These are phyloP conservation scores for Microcebus griseorufus DNA, from an alignment of 2,113 vertebrate species.

Conservation along the genomic window DNA sequence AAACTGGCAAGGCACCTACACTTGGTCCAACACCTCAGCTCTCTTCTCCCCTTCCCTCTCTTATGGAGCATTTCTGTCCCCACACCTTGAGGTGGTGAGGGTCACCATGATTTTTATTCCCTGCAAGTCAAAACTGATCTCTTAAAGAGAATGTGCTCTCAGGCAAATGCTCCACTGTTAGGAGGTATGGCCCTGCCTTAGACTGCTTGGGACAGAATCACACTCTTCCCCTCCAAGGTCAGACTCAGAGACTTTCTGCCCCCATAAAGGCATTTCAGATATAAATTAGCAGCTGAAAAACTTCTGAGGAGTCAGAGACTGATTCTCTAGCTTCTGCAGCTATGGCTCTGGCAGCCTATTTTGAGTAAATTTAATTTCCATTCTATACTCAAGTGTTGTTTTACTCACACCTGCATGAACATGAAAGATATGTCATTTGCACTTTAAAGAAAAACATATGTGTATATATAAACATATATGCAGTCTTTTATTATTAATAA, in stretches of 20 bases:
- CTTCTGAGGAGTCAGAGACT: background rate
- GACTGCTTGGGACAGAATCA: accelerated
- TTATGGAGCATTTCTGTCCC: background rate
- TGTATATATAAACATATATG: no score
- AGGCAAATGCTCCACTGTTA: background rate
- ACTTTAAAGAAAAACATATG: conserved; percentile 5
- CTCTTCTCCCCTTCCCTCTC: background rate
- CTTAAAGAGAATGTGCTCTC: background rate
- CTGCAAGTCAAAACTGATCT: background rate
- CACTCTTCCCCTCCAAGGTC: background rate
- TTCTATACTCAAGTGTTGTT: background rate
- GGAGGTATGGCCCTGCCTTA: background rate
- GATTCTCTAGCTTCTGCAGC: background rate
- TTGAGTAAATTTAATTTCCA: background rate
- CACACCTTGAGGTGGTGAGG: background rate
- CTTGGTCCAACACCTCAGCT: background rate
- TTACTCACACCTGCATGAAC: background rate
- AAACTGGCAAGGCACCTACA: background rate
- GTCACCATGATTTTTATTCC: background rate
- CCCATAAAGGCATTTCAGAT: background rate
- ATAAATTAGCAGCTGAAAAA: background rate
- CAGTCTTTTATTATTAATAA: background rate
- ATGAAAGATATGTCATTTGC: background rate
- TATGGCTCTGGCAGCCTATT: background rate
- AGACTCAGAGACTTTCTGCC: accelerated